phyloP scores from a whole-genome alignment of 2,113 vertebrate species.

The Tamias sibiricus region DNA sequence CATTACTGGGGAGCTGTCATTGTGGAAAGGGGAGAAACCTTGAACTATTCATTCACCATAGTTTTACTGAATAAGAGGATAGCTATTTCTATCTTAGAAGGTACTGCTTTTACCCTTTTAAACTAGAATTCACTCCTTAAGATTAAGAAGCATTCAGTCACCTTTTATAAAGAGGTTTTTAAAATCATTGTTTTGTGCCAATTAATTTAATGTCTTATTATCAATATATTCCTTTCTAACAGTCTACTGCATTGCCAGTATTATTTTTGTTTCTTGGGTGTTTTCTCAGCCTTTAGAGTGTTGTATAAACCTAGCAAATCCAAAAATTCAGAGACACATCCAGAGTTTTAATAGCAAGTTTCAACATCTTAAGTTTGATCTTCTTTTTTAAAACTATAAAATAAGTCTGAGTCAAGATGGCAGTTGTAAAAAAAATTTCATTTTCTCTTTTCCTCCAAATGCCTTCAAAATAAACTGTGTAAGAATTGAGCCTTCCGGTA shows the following conservation, averaged over 20 bases:
- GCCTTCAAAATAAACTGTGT: background rate
- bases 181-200: background rate
- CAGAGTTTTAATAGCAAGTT: background rate
- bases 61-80: background rate
- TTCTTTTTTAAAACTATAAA: slow-evolving; percentile 1
- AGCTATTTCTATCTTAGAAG: background rate
- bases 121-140: background rate
- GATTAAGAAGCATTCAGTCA: background rate
- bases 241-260: background rate
- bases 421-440: background rate
- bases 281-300: background rate
- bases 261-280: background rate
- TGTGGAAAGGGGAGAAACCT: background rate
- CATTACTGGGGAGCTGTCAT: background rate
- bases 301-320: background rate
- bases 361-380: background rate
- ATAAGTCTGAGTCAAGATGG: background rate
- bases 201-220: background rate
- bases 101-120: slow-evolving; percentile 11
- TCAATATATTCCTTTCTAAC: background rate
- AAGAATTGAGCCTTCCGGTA: background rate
- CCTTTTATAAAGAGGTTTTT: background rate
- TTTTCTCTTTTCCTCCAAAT: background rate
- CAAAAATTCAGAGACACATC: background rate
- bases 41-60: background rate